Conservation (phyloP, 1,140 invertebrate species). For the Liolophura sinensis region DNA sequence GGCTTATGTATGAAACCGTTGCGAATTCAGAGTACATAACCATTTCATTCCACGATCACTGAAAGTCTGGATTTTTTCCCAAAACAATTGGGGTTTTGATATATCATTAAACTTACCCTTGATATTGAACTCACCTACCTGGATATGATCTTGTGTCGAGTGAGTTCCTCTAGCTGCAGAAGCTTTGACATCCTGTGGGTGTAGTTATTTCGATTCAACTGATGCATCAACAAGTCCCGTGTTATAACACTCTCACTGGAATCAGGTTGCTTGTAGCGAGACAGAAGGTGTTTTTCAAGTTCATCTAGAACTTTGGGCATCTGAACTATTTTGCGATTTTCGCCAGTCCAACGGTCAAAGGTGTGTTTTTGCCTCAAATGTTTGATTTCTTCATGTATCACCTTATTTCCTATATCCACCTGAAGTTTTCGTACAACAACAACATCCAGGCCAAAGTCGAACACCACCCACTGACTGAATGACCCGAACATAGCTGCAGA, state of each 20-base stretch:
- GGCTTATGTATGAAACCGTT: no score
- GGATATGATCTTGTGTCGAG: slow-evolving; percentile 44
- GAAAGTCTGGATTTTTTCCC: no score
- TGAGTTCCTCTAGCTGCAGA: slow-evolving; percentile 51
- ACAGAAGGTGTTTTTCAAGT: slow-evolving; percentile 25
- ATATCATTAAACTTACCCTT: no score
- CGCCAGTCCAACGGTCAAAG: slow-evolving; percentile 48
- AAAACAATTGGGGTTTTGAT: no score
- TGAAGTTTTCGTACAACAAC: slow-evolving; percentile 39
- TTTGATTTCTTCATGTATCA: slow-evolving; percentile 39
- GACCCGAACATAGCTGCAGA: slow-evolving; percentile 49
- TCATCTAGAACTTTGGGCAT: slow-evolving; percentile 21
- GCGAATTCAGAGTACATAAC: no score
- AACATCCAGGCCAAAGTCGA: slow-evolving; percentile 45
- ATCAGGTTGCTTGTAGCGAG: slow-evolving; percentile 40
- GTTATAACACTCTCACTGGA: slow-evolving; percentile 41
- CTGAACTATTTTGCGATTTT: slow-evolving; percentile 38
- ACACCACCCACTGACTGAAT: slow-evolving; percentile 49
- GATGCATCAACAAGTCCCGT: slow-evolving; percentile 30
- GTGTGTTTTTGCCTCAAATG: slow-evolving; percentile 38
- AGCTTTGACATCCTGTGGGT: slow-evolving; percentile 52
- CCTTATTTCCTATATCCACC: slow-evolving; percentile 42
- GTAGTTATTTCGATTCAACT: slow-evolving; percentile 53
- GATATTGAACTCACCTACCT: slow-evolving; percentile 25
- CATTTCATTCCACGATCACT: no score